Percentiles rank a stretch among this genome's conserved stretches.
phyloP scores from a whole-genome alignment of 2,113 vertebrate genomes.

The Vidua macroura region DNA sequence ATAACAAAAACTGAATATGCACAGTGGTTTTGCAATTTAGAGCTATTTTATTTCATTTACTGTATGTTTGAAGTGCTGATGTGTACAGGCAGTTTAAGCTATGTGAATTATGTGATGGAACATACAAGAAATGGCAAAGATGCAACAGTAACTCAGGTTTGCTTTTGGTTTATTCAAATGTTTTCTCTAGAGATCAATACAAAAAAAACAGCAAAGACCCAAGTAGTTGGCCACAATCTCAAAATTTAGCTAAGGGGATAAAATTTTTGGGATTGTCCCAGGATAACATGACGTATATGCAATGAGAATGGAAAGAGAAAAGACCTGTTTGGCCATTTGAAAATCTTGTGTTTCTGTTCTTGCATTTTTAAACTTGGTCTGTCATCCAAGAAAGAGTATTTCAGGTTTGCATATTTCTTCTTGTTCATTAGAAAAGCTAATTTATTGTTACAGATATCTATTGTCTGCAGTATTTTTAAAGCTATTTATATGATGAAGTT shows the following conservation, averaged over 20 bases:
- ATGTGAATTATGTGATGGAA: neutral
- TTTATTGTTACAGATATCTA: neutral
- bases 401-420: neutral
- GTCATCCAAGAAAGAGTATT: neutral
- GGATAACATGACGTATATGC: neutral
- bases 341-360: neutral
- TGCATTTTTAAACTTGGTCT: neutral
- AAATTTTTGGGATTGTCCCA: neutral
- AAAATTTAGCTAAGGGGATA: neutral
- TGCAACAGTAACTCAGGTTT: neutral
- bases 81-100: neutral
- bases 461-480: neutral
- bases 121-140: neutral
- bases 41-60: neutral
- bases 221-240: neutral
- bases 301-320: neutral
- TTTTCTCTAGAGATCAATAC: neutral
- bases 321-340: neutral
- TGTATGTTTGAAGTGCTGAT: neutral
- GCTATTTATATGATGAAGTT: neutral
- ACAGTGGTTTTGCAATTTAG: neutral
- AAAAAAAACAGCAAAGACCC: neutral
- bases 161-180: neutral
- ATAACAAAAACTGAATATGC: neutral
- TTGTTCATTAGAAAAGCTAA: neutral